phyloP scores from a whole-genome alignment of 2,797 vertebrate genomes.

The Alauda arvensis region DNA sequence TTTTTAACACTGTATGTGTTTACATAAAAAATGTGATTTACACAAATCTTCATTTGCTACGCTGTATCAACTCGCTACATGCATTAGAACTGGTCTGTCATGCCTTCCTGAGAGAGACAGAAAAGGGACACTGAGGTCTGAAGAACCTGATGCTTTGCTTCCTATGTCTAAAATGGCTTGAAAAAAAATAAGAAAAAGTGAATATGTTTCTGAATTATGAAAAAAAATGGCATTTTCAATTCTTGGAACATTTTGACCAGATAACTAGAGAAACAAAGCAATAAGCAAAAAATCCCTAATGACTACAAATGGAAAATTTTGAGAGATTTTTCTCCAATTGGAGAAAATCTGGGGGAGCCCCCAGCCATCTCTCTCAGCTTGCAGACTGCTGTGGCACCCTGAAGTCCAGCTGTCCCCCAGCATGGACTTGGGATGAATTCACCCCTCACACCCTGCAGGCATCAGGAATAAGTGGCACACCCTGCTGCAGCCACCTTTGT shows the following conservation, averaged over 20 bases:
- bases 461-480: background rate
- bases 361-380: background rate
- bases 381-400: accelerated
- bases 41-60: background rate
- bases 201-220: background rate
- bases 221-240: background rate
- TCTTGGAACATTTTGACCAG: background rate
- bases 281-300: background rate
- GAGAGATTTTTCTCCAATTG: background rate
- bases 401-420: background rate
- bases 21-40: slow-evolving; percentile 23
- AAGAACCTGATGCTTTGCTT: background rate
- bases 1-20: slow-evolving; percentile 20
- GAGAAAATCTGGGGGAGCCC: background rate
- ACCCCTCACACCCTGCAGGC: too few relatives aligned
- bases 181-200: background rate
- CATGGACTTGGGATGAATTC: accelerated
- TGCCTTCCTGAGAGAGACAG: background rate
- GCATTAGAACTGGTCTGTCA: background rate
- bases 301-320: background rate
- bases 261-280: background rate
- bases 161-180: accelerated
- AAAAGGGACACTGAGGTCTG: background rate
- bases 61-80: background rate
- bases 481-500: accelerated